These are phyloP conservation scores for Phorcus lineatus DNA, from an alignment of 2,888 invertebrate species.

Conservation along the genomic window DNA sequence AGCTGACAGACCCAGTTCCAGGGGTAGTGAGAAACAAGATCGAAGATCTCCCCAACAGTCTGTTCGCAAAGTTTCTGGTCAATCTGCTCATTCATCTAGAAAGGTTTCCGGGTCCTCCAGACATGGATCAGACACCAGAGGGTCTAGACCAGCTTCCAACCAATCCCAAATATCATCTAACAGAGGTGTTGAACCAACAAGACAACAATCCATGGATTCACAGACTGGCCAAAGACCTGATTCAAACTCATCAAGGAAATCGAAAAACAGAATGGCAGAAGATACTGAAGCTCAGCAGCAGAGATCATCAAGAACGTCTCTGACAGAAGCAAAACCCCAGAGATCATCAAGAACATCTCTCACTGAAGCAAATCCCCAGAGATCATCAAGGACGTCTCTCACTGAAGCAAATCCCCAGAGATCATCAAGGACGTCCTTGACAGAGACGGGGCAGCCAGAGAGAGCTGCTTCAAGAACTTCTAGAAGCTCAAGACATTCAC, in stretches of 20 bases:
- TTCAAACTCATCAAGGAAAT: neutral
- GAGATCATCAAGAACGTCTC: too few relatives aligned
- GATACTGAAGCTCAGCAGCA: neutral
- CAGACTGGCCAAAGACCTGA: neutral
- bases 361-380: neutral
- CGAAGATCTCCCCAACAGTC: neutral
- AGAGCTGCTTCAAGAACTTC: neutral
- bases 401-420: too few relatives aligned
- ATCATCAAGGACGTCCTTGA: too few relatives aligned
- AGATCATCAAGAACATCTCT: too few relatives aligned
- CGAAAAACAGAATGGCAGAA: neutral
- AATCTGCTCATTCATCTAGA: neutral
- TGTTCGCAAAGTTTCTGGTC: neutral
- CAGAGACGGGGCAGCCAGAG: neutral
- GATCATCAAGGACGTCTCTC: too few relatives aligned
- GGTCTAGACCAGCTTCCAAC: neutral
- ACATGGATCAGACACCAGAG: neutral
- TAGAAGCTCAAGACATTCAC: neutral
- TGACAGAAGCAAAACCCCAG: neutral
- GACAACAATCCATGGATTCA: neutral
- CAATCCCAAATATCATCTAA: neutral
- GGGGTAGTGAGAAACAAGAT: neutral
- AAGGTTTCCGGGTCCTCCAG: neutral
- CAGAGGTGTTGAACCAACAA: neutral
- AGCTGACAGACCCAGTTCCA: constrained; percentile 29